Evolutionary conservation across 2,113 vertebrate species (phyloP), one percentile per base, ranked within the genome.

Genomic region (Apodemus speciosus): DNA sequence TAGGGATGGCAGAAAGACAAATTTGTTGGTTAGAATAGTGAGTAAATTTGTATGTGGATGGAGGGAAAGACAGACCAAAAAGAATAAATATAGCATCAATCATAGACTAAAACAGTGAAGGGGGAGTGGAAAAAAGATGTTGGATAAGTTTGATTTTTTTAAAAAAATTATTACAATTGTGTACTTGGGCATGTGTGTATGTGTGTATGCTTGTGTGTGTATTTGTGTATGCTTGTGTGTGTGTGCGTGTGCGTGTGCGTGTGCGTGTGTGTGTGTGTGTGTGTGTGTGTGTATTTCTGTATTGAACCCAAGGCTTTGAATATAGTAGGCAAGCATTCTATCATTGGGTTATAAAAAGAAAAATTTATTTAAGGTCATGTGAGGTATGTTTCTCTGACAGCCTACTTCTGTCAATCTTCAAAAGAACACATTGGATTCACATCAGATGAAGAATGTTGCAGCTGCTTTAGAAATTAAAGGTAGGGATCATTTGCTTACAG

Each of bases 371-470:
- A 91, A 91, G 38, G 46, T 89, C 64, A 51, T 35, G 38, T 72
- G 76, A 95, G 51, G 16, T 56, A 81, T 72, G 8, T 73, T 86
- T 85, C 14, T 69, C 71, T 85, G 87, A 85, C 62, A 92, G 79
- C 51, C 49, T 69, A 75, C 38, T 90, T 87, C 87, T 93, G 51
- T 93, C 77, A 84, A 73, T 66, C 25, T 93, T 93, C 64, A 90
- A 92, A 92, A 94, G 85, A n/a, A 94, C 35, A 90, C 88, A 94
- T 85, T 43, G 80, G 35, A 68, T n/a, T 35, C 49, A 77, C 56
- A 72, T 92, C 88, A 90, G 85, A 76, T 71, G 76, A 96, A 87
- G 25, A 92, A 51, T 35, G 13, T 90, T 69, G 81, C 2, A 85
- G 64, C 1, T 25, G 1, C 40, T 86, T 15, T 92, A 88, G 46